Evolutionary conservation across 1,140 invertebrate species (phyloP).

Genomic region (Sinonovacula constricta): DNA sequence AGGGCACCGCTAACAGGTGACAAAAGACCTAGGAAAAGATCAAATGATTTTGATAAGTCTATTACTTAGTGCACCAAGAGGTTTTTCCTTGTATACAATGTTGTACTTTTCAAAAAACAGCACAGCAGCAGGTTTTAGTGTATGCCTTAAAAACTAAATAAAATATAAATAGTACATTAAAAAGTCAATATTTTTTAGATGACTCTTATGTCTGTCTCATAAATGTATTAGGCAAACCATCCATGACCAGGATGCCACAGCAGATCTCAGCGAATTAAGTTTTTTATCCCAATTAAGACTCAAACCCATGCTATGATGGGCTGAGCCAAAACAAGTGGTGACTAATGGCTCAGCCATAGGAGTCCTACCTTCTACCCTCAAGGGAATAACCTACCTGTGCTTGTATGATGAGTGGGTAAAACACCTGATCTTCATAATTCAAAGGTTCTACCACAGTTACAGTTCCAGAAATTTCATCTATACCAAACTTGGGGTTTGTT

Average conservation of each 20-base stretch:
- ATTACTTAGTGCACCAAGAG: not conserved
- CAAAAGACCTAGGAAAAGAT: not conserved
- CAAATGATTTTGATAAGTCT: not conserved
- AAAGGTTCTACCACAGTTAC: slow-evolving; percentile 42
- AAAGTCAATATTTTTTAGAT: too few relatives aligned
- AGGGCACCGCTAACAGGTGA: not conserved
- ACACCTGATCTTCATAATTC: slow-evolving; percentile 18
- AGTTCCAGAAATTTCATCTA: slow-evolving; percentile 21
- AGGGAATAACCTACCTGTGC: slow-evolving; percentile 47
- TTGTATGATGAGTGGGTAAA: slow-evolving; percentile 45
- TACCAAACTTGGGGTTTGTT: slow-evolving; percentile 21
- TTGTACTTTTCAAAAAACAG: too few relatives aligned
- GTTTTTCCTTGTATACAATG: not conserved
- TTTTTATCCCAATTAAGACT: not conserved
- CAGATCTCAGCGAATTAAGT: too few relatives aligned
- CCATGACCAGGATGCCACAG: too few relatives aligned
- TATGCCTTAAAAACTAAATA: too few relatives aligned
- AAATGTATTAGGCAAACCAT: too few relatives aligned
- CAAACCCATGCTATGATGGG: not conserved
- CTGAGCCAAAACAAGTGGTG: not conserved
- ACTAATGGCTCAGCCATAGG: too few relatives aligned
- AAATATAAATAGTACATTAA: too few relatives aligned
- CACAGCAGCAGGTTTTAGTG: too few relatives aligned
- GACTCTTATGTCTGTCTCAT: too few relatives aligned
- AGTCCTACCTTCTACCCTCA: too few relatives aligned